Conservation (phyloP, 2,113 vertebrate species). For the Scomber colias region DNA sequence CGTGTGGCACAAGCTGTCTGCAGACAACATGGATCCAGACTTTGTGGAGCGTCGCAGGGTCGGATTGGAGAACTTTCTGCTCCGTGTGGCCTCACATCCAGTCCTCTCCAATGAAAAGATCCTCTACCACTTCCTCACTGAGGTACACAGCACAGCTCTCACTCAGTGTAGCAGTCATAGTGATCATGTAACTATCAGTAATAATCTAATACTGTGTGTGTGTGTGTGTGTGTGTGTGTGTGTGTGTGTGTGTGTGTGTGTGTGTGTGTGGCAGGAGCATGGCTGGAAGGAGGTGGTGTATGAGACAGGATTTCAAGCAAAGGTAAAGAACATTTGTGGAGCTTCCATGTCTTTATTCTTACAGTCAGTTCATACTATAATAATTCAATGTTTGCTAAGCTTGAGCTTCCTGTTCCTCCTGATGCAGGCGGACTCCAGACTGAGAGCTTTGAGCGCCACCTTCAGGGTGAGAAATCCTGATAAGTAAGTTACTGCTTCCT, state of each 20-base stretch:
- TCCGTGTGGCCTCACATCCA: conserved; percentile 93
- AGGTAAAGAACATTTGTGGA: conserved; percentile 82
- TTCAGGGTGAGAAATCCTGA: conserved; percentile 98
- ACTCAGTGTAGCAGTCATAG: neutral
- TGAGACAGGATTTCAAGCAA: conserved; percentile 95
- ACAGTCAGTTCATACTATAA: too few relatives aligned
- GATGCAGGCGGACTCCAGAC: conserved; percentile 94
- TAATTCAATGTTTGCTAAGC: neutral
- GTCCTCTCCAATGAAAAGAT: conserved; percentile 93
- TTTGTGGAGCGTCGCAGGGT: conserved; percentile 96
- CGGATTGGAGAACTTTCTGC: conserved; percentile 96
- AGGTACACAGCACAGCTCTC: conserved; percentile 81
- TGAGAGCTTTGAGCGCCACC: conserved; percentile 96
- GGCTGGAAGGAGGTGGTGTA: conserved; percentile 95
- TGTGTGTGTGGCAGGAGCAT: conserved; percentile 86
- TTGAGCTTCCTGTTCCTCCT: neutral
- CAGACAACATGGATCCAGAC: conserved; percentile 98
- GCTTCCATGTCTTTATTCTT: neutral
- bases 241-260: too few relatives aligned
- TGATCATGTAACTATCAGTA: neutral
- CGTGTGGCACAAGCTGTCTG: conserved; percentile 97
- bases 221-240: conserved; percentile 30
- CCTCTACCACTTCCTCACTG: conserved; percentile 92
- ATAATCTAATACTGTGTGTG: neutral
- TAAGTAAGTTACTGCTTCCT: conserved; percentile 88